Evolutionary conservation across 2,797 vertebrate genomes (phyloP), one percentile per base, ranked within the genome.

Genomic region (Peromyscus aztecus): DNA sequence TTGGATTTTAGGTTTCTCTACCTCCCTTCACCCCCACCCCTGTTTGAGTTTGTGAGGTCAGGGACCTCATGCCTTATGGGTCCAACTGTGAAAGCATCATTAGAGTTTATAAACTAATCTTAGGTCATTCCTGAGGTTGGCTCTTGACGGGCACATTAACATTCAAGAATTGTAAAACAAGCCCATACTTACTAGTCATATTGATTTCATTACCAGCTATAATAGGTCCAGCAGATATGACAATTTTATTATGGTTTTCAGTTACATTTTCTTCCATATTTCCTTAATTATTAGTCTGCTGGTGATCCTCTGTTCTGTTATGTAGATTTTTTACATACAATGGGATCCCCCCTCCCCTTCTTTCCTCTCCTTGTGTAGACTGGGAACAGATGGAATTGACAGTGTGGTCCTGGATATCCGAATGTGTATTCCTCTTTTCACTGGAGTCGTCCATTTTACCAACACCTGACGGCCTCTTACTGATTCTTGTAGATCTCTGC

Each of bases 241-340:
- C 2, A 43, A 21, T n/a, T 85, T 77, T 31, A 49, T 81, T 80
- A 63, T 43, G 16, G 43, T 78, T 65, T 94, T 77, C 1, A 46
- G 2, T 82, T 94, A 52, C 14, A 80, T 80, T 93, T 93, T 90
- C 57, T 82, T n/a, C 7, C 21, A 7, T n/a, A 27, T 75, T 71
- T 94, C 29, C 86, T 89, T 61, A 76, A 5, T 75, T 92, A 40
- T 83, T 91, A 43, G 46, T 95, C 23, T 93, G 6, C 14, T 89
- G 27, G 57, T 29, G 21, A 76, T 24, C 10, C 4, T 57, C 16
- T 89, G 65, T 94, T 81, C 11, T 3, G 37, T 8, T 71, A 6
- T 57, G 9, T 71, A 34, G 40, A 84, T 92, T 81, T 90, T 52
- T 89, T 65, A 92, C 61, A 69, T 40, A 57, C 2, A 27, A 6